Conservation (phyloP, 2,888 invertebrate species). For the Stegana nigrithorax region DNA sequence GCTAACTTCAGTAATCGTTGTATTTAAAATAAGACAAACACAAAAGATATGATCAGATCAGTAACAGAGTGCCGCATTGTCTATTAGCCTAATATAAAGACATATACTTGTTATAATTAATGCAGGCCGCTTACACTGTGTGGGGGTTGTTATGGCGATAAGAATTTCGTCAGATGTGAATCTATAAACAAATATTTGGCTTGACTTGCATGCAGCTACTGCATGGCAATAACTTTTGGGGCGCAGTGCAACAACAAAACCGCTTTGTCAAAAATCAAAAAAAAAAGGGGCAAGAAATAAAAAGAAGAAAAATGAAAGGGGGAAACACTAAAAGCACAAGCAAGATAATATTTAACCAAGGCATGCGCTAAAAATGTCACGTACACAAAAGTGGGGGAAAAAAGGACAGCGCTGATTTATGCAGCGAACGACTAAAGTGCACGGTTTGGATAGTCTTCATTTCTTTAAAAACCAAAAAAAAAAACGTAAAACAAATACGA, state of each 20-base stretch:
- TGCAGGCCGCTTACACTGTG: too few species aligned
- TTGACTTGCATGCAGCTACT: constrained; percentile 39
- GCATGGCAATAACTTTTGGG: constrained; percentile 16
- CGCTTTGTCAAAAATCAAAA: not conserved
- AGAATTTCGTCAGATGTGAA: constrained; percentile 48
- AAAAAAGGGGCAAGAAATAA: not conserved
- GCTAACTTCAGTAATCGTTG: too few species aligned
- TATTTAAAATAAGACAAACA: too few species aligned
- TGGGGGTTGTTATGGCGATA: constrained; percentile 35
- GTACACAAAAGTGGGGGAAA: constrained; percentile 36
- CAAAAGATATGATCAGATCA: too few species aligned
- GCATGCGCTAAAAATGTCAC: constrained; percentile 54
- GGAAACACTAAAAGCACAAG: not conserved
- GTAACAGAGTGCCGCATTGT: too few species aligned
- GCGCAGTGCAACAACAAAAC: not conserved
- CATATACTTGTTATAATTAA: too few species aligned
- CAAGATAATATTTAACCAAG: constrained; percentile 20
- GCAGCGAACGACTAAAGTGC: not conserved
- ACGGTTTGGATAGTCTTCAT: too few species aligned
- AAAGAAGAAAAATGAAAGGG: not conserved
- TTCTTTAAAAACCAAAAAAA: constrained; percentile 1
- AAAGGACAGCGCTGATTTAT: constrained; percentile 26
- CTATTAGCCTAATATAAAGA: too few species aligned
- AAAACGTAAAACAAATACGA: not conserved
- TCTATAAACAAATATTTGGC: constrained; percentile 58